A percentile compares a stretch with the other conserved stretches of the same genome.
These are phyloP conservation scores for Chaetogeoica ovagalla DNA, from an alignment of 2,888 invertebrate species.

Conservation along the genomic window DNA sequence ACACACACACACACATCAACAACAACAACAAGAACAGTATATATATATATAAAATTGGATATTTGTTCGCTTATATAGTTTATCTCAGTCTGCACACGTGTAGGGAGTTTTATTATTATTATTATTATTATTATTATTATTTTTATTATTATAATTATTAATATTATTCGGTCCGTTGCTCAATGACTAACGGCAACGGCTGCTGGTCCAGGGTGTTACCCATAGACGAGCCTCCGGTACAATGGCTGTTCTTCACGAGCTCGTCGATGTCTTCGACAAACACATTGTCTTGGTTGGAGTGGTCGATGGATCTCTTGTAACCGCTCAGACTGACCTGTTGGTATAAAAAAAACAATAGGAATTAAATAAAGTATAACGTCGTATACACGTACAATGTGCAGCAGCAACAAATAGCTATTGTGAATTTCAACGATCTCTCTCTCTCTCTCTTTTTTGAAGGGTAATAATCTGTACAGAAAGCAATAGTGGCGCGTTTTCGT, in stretches of 20 bases:
- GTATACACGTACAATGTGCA: too few species aligned
- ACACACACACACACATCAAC: too few species aligned
- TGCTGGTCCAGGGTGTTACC: conserved; percentile 51
- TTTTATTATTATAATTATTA: too few species aligned
- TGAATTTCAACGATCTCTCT: too few species aligned
- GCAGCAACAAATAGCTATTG: too few species aligned
- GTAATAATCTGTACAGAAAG: too few species aligned
- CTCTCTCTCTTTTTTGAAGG: too few species aligned
- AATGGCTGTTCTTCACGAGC: conserved; percentile 64
- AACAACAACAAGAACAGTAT: background rate
- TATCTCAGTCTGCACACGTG: conserved; percentile 46
- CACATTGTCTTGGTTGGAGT: conserved; percentile 64
- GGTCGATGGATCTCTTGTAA: conserved; percentile 45
- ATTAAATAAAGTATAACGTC: background rate
- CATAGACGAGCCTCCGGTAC: conserved; percentile 46
- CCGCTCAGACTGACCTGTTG: conserved; percentile 44
- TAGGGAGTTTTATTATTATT: conserved; percentile 34
- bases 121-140: too few species aligned
- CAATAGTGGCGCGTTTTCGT: too few species aligned
- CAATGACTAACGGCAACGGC: conserved; percentile 56
- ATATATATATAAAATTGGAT: conserved; percentile 17
- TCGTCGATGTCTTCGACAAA: conserved; percentile 69
- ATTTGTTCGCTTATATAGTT: conserved; percentile 48
- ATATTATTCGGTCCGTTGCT: conserved; percentile 57
- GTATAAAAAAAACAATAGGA: background rate